Percentiles rank a stretch among this genome's conserved stretches.
These are phyloP conservation scores for Morone saxatilis DNA, from an alignment of 2,113 vertebrate genomes.

Conservation along the genomic window DNA sequence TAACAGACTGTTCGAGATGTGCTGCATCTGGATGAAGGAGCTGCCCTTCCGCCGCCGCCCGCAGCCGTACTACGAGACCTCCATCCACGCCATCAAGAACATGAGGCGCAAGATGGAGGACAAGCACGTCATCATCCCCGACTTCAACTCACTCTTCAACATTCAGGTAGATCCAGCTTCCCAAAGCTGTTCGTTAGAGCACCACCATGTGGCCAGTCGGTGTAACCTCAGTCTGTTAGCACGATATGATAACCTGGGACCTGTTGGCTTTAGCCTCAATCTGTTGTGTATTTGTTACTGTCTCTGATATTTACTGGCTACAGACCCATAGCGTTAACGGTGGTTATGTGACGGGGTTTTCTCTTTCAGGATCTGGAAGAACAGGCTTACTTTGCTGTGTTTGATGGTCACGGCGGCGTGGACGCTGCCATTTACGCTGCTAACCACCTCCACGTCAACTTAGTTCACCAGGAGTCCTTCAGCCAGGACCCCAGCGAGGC, in stretches of 20 bases:
- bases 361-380: slow-evolving; percentile 93
- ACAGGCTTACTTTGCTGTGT: slow-evolving; percentile 97
- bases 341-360: neutral
- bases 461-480: slow-evolving; percentile 93
- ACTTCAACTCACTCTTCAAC: slow-evolving; percentile 98
- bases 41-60: slow-evolving; percentile 91
- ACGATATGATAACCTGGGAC: no score
- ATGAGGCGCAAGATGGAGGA: slow-evolving; percentile 99
- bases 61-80: slow-evolving; percentile 95
- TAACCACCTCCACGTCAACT: slow-evolving; percentile 96
- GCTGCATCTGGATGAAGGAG: slow-evolving; percentile 95
- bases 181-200: no score
- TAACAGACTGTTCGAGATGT: slow-evolving; percentile 92
- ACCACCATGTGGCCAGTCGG: neutral
- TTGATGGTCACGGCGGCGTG: slow-evolving; percentile 96
- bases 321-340: neutral
- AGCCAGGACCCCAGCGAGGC: slow-evolving; percentile 91
- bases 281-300: no score
- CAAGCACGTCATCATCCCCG: slow-evolving; percentile 97
- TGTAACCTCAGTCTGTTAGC: neutral
- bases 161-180: slow-evolving; percentile 67
- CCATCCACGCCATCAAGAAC: slow-evolving; percentile 99
- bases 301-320: neutral
- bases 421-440: slow-evolving; percentile 97
- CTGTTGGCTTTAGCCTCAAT: no score